A percentile compares a stretch with the other conserved stretches of the same genome.
Evolutionary conservation across 2,888 invertebrate genomes (phyloP).

Genomic region (Cheilosia vernalis): DNA sequence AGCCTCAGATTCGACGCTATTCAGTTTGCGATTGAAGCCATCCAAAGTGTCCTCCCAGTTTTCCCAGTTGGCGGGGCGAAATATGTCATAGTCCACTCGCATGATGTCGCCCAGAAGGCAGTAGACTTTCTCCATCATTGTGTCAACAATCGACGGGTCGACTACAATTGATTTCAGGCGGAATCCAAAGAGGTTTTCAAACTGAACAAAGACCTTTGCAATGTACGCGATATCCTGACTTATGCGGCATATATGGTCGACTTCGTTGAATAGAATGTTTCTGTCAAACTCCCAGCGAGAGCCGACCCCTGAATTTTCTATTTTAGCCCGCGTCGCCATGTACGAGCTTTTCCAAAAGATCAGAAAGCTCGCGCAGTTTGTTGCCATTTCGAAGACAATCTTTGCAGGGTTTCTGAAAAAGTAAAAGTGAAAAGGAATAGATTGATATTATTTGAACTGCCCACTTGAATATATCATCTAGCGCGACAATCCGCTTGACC

Average conservation of each 20-base stretch:
- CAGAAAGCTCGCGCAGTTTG: conserved; percentile 82
- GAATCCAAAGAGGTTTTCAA: conserved; percentile 94
- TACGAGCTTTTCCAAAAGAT: conserved; percentile 86
- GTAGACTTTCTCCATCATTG: conserved; percentile 91
- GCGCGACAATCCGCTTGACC: conserved; percentile 88
- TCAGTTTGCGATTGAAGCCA: conserved; percentile 90
- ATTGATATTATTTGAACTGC: conserved; percentile 76
- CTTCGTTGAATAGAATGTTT: conserved; percentile 90
- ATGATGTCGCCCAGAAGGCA: conserved; percentile 90
- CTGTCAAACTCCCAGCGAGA: conserved; percentile 97
- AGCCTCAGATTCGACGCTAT: conserved; percentile 90
- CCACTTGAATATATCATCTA: conserved; percentile 91
- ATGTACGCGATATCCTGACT: conserved; percentile 91
- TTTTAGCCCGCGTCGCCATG: conserved; percentile 90
- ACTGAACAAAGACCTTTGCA: conserved; percentile 92
- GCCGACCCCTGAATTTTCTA: conserved; percentile 93
- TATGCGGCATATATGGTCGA: conserved; percentile 93
- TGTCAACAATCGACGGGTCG: conserved; percentile 94
- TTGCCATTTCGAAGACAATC: conserved; percentile 81
- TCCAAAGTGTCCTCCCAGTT: conserved; percentile 94
- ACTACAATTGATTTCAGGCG: conserved; percentile 94
- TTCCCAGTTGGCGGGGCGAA: conserved; percentile 89
- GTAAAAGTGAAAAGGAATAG: neutral
- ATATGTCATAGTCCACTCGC: conserved; percentile 93
- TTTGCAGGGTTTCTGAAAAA: conserved; percentile 79